Base-by-base conservation (phyloP, 2,888 invertebrate species). In the Hydraecia micacea region DNA sequence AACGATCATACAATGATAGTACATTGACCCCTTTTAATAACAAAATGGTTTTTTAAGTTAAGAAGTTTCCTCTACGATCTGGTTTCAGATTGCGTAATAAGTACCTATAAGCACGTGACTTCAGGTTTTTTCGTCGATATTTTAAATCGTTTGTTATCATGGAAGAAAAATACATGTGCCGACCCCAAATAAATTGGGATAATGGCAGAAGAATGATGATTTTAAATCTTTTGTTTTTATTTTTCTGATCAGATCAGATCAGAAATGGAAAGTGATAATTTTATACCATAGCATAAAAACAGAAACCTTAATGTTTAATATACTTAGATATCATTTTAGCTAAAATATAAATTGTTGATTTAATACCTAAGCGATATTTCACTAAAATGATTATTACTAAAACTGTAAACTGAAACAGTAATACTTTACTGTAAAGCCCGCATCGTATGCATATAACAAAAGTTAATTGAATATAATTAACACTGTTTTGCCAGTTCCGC, bases 11-110 rank as follows among this genome's bases (percentile, higher is more conserved):
- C 65, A 72, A 74, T 77, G 68, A 85, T 66, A 78, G 80, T 63
- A 58, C 79, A 81, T 76, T 87, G 83, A 81, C 83, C 73, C n/a
- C 52, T 46, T 70, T 74, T 60, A 46, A 32, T 42, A 25, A 55
- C 42, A 36, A 76, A 79, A 60, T n/a, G 28, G 9, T 62, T 66
- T 28, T 73, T 68, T 21, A 11, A n/a, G 62, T 32, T 52, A 25
- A 69, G 77, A 73, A 42, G 32, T 55, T 68, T 69, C 42, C 13
- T 73, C 21, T 28, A 18, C 58, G 15, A 18, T 70, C 72, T 15
- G 42, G 66, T 58, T 72, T 52, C 1, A 52, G 15, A 65, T 70
- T 28, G 28, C 18, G 28, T 67, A 49, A 36, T n/a, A n/a, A n/a
- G n/a, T n/a, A n/a, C n/a, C 4, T 36, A 32, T 62, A 68, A 15